Evolutionary conservation across 2,113 vertebrate species (phyloP), one percentile per base, ranked within the genome.

Genomic region (Gymnorhina tibicen): DNA sequence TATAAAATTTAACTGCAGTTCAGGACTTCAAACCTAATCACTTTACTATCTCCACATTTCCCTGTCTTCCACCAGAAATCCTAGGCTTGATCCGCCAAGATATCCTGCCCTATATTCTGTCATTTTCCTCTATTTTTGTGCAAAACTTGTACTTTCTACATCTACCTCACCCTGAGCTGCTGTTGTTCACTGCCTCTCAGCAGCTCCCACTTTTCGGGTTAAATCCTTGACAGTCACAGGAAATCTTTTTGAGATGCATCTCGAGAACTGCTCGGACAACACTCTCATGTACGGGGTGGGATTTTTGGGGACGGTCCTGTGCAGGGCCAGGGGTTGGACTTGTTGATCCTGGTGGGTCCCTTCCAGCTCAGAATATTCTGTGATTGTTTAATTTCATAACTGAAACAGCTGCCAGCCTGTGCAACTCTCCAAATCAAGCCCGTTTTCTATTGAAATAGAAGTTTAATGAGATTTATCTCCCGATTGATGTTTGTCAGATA

Each of bases 181-280:
- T 47, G 10, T 28, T 64, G 32, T 26, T 63, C 52, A n/a, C n/a
- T 28, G 2, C n/a, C 11, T 49, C 75, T 56, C 62, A 72, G 52
- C 33, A 78, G 21, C 33, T 60, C 49, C 52, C 32, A 22, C 56
- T 75, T 68, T 53, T 49, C n/a, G 59, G 42, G 42, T 66, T 59
- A 80, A 94, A 92, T 39, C 63, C 39, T 42, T 77, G 68, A 42
- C 58, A 77, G 21, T 55, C 83, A 39, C 32, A 92, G 47, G 63
- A 77, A 93, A 58, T 20, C 27, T 56, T 77, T 27, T 41, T 39
- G 58, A 58, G 16, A 26, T 41, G 9, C 19, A 21, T 10, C 41
- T 73, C 14, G 11, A 33, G 55, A 44, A 52, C 18, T 1, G 0
- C 11, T 52, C 27, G 53, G 44, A 37, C 15, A 60, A 16, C 0